Conservation (phyloP, 2,797 vertebrate species). For the Oreortyx pictus region DNA sequence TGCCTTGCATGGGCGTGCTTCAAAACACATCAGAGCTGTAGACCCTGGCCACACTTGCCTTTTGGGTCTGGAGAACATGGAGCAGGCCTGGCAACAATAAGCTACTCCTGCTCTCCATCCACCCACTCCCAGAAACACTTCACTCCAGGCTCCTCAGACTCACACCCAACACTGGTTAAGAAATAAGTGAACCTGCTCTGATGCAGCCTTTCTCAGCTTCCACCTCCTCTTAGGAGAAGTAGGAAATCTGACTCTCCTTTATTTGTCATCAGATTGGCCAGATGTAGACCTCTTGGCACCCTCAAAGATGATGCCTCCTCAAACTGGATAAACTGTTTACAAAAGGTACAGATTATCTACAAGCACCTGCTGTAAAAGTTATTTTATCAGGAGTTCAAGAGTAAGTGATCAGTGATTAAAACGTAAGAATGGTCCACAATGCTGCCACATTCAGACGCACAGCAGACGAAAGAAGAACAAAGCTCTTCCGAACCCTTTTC, state of each 20-base stretch:
- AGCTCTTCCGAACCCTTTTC: not conserved
- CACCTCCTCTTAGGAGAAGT: accelerated
- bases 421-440: not conserved
- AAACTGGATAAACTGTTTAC: not conserved
- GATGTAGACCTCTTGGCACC: not conserved
- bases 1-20: accelerated
- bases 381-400: not conserved
- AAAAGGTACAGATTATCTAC: not conserved
- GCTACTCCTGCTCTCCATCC: not conserved
- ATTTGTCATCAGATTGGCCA: not conserved
- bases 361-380: not conserved
- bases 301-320: not conserved
- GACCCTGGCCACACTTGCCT: accelerated
- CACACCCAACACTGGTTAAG: accelerated
- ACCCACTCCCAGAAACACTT: accelerated
- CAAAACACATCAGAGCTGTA: accelerated
- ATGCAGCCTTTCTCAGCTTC: not conserved
- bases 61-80: not conserved
- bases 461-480: not conserved
- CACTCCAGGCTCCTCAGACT: not conserved
- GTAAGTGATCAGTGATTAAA: not conserved
- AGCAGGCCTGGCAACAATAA: accelerated
- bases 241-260: not conserved
- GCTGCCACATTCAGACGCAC: not conserved
- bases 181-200: not conserved